Conservation (phyloP, 2,888 invertebrate genomes). For the Drosophila parthenogenetica region DNA sequence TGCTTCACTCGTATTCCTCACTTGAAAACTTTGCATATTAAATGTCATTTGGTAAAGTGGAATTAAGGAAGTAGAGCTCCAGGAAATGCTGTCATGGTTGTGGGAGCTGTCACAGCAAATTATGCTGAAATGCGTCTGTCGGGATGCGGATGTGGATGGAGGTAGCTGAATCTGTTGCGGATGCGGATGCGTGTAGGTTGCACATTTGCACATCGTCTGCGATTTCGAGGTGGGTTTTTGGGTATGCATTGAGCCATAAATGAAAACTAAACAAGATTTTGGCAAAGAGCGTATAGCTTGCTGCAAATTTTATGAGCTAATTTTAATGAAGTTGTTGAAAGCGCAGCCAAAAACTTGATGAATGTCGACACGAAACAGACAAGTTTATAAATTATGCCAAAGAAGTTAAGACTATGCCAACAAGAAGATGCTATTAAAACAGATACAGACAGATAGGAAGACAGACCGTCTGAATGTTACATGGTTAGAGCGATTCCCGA, state of each 20-base stretch:
- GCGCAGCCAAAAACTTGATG: slow-evolving; percentile 61
- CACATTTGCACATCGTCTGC: slow-evolving; percentile 62
- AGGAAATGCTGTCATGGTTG: slow-evolving; percentile 53
- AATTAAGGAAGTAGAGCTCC: slow-evolving; percentile 69
- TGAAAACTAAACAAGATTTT: slow-evolving; percentile 82
- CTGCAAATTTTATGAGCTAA: slow-evolving; percentile 82
- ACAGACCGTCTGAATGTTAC: slow-evolving; percentile 23
- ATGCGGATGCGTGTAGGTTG: slow-evolving; percentile 56
- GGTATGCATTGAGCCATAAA: slow-evolving; percentile 75
- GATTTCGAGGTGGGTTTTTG: slow-evolving; percentile 6
- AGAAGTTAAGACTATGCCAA: slow-evolving; percentile 50
- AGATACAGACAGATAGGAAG: slow-evolving; percentile 1
- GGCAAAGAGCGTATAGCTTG: slow-evolving; percentile 41
- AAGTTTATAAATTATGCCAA: slow-evolving; percentile 75
- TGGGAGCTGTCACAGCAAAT: slow-evolving; percentile 76
- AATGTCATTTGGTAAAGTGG: slow-evolving; percentile 82
- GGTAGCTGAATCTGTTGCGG: slow-evolving; percentile 4
- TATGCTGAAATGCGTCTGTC: slow-evolving; percentile 80
- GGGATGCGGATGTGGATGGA: slow-evolving; percentile 51
- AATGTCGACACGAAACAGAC: slow-evolving; percentile 77
- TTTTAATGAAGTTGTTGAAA: slow-evolving; percentile 79
- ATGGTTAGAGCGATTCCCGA: slow-evolving; percentile 22
- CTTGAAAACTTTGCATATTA: slow-evolving; percentile 82
- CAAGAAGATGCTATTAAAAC: slow-evolving; percentile 14
- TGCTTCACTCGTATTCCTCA: slow-evolving; percentile 31